Base-by-base conservation (phyloP, 1,140 invertebrate species). In the Papilio glaucus region DNA sequence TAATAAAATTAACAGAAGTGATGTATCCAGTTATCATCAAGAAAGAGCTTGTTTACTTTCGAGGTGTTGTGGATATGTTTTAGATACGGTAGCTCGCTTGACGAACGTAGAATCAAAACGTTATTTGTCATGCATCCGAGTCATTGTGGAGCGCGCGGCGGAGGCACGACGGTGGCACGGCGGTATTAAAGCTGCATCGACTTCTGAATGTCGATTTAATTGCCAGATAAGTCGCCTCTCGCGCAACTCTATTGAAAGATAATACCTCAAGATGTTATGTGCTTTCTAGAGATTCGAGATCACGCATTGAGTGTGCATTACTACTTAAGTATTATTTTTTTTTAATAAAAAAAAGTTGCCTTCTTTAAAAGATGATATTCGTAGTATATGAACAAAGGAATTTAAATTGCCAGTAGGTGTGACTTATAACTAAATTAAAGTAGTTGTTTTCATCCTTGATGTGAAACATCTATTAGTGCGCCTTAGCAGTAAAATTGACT, bases 171-270 rank as follows among this genome's bases (percentile, higher is more conserved):
- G 21, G 18, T 53, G 49, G 84, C 82, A 81, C 85, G 80, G 80
- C 76, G 75, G 83, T 86, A 88, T 89, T 86, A 88, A 91, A 89
- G 81, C 82, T 85, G 81, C 82, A 85, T 86, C 80, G 85, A 86
- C 89, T 90, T 90, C 90, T 90, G 90, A 91, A 92, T 91, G 90
- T 90, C 85, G 90, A 91, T 92, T 92, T 92, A 91, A 92, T 92
- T 91, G 89, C 85, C 80, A 84, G 90, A 92, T 92, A 92, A 91
- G 83, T 85, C 85, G 78, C 69, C 78, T 78, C 79, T 77, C 77
- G 82, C 83, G 86, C 86, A 86, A 85, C 83, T 81, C 85, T 81
- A 91, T 91, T 88, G 81, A 87, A 89, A 89, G 86, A 91, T 91
- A 89, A 89, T 89, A 82, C 84, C 81, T 85, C 79, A 80, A 88